These are phyloP conservation scores for Oryzias woworae DNA, from an alignment of 2,113 vertebrate species.

Conservation along the genomic window DNA sequence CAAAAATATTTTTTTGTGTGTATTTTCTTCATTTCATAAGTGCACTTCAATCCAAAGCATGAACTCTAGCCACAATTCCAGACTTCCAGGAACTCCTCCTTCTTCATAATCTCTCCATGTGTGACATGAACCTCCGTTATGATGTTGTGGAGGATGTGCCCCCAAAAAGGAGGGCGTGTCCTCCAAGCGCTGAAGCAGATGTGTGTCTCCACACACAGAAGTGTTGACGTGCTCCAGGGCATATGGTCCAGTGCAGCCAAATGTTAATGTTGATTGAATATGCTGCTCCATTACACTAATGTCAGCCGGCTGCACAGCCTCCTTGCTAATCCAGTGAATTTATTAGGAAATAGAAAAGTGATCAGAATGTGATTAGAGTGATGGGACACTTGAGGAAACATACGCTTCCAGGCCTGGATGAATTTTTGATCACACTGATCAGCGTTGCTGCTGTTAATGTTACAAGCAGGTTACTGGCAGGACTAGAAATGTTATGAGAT, in stretches of 20 bases:
- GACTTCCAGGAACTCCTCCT: too few species aligned
- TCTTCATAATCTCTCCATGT: too few species aligned
- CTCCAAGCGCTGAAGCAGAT: neutral
- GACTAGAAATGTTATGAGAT: conserved; percentile 31
- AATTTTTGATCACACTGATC: conserved; percentile 45
- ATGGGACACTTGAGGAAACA: conserved; percentile 60
- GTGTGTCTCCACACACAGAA: neutral
- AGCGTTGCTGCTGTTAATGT: conserved; percentile 47
- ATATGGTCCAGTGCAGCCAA: conserved; percentile 41
- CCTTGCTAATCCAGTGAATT: conserved; percentile 60
- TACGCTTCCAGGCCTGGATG: conserved; percentile 55
- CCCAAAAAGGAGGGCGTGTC: neutral
- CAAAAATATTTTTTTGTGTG: too few species aligned
- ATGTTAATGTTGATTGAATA: conserved; percentile 72
- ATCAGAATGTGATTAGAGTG: conserved; percentile 70
- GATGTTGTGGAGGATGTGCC: neutral
- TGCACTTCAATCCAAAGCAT: too few species aligned
- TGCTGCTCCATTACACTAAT: conserved; percentile 66
- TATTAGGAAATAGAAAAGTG: conserved; percentile 59
- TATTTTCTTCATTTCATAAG: too few species aligned
- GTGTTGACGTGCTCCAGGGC: conserved; percentile 34
- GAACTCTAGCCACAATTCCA: too few species aligned
- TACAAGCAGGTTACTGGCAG: conserved; percentile 45
- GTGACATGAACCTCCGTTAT: too few species aligned
- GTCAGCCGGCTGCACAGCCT: conserved; percentile 40